phyloP scores from a whole-genome alignment of 2,888 invertebrate genomes.

The Lacanobia oleracea region DNA sequence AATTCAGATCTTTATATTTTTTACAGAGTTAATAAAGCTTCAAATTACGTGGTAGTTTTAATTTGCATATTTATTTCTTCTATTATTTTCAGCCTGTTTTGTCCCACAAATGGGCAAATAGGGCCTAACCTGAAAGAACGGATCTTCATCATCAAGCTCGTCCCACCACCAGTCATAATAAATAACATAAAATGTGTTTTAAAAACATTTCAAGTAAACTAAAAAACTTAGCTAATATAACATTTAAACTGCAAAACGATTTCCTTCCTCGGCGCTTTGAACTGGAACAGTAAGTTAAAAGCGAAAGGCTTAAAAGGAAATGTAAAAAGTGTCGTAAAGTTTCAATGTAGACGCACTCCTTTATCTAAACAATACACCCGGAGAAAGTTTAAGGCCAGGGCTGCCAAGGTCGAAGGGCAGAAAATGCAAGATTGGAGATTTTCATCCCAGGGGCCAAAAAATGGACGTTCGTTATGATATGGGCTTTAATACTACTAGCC shows the following conservation, averaged over 20 bases:
- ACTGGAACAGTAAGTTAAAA: constrained; percentile 20
- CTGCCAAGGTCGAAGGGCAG: constrained; percentile 11
- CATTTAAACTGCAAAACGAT: constrained; percentile 51
- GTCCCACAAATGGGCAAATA: too few relatives aligned
- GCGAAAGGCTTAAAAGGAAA: constrained; percentile 52
- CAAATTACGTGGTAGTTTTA: too few relatives aligned
- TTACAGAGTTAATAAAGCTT: not conserved
- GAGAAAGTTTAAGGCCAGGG: constrained; percentile 31
- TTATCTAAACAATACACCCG: constrained; percentile 62
- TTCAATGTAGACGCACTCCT: constrained; percentile 62
- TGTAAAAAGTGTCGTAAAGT: constrained; percentile 66
- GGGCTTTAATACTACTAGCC: too few relatives aligned
- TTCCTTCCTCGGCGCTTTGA: constrained; percentile 16
- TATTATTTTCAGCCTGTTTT: too few relatives aligned
- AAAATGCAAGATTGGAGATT: too few relatives aligned
- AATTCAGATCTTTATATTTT: not conserved
- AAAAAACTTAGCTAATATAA: constrained; percentile 53
- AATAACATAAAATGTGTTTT: not conserved
- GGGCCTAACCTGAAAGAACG: too few relatives aligned
- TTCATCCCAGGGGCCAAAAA: too few relatives aligned
- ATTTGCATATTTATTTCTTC: too few relatives aligned
- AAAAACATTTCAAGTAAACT: not conserved
- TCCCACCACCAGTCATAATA: too few relatives aligned
- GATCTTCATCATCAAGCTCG: too few relatives aligned
- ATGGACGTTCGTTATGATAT: too few relatives aligned